Evolutionary conservation across 2,888 invertebrate genomes (phyloP), one percentile per base, ranked within the genome.

Genomic region (Synanthedon tipuliformis): DNA sequence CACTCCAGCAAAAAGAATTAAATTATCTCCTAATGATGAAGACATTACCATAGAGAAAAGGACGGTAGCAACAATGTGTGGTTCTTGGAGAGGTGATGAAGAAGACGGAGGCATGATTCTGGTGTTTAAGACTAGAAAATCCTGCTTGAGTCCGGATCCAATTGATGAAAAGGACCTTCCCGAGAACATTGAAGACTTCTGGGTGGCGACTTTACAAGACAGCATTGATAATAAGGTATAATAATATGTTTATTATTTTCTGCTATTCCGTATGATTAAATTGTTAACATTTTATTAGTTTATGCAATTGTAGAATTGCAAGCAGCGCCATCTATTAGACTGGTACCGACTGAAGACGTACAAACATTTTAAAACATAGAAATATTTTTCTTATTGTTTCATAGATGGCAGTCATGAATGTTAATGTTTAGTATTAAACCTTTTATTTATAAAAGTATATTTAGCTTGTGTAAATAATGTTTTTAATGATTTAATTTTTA

Each of bases 1-100:
- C 54, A 57, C 60, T 51, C 77, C 80, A 1, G 62, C 64, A 0
- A 86, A 85, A 64, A 85, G 77, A 69, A 63, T 78, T 0, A 81
- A 78, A 65, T 40, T 76, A 40, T 57, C 56, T 3, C 59, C 54
- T 57, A 63, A 64, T 53, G 63, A 64, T 53, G 55, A 54, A 40
- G 58, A 56, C 3, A 55, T 52, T 50, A 41, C 52, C 50, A 48
- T 55, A n/a, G 53, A 61, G 27, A 66, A 61, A 54, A 80, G 88
- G 58, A 87, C 85, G 54, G 86, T 88, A 11, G 80, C 75, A 3
- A 88, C 88, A 50, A 87, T 87, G 86, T 88, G 88, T 69, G 88
- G 88, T 54, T 73, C 86, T 40, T 88, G 88, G 88, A 71, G 88
- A 54, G 81, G 81, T 41, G 81, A 85, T 8, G 88, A 88, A 59